A percentile compares a stretch with the other conserved stretches of the same genome.
These are phyloP conservation scores for silkworm (Bombyx mori) DNA, from an alignment of 1,140 invertebrate genomes.

Conservation along the genomic window ASM3026992v2 NC_085107.1:7180501-7181000, in stretches of 20 bases:
- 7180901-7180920: slow-evolving; percentile 62
- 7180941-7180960: slow-evolving; percentile 68
- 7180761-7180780: background rate
- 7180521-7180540: slow-evolving; percentile 36
- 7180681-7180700: slow-evolving; percentile 47
- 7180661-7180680: slow-evolving; percentile 23
- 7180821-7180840: slow-evolving; percentile 62
- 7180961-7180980: slow-evolving; percentile 56
- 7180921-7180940: slow-evolving; percentile 66
- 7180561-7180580: slow-evolving; percentile 42
- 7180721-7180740: slow-evolving; percentile 46
- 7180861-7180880: slow-evolving; percentile 67
- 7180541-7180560: slow-evolving; percentile 41
- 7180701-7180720: slow-evolving; percentile 68
- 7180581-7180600: slow-evolving; percentile 46
- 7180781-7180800: slow-evolving; percentile 62
- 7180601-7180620: slow-evolving; percentile 61
- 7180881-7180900: slow-evolving; percentile 60
- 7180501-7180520: slow-evolving; percentile 17
- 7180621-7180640: slow-evolving; percentile 30
- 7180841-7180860: slow-evolving; percentile 63
- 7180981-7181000: slow-evolving; percentile 51
- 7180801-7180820: slow-evolving; percentile 32
- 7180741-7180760: background rate
- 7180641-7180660: slow-evolving; percentile 17